Evolutionary conservation across 2,888 invertebrate species (phyloP).

Genomic region (Stegophylla sp.): DNA sequence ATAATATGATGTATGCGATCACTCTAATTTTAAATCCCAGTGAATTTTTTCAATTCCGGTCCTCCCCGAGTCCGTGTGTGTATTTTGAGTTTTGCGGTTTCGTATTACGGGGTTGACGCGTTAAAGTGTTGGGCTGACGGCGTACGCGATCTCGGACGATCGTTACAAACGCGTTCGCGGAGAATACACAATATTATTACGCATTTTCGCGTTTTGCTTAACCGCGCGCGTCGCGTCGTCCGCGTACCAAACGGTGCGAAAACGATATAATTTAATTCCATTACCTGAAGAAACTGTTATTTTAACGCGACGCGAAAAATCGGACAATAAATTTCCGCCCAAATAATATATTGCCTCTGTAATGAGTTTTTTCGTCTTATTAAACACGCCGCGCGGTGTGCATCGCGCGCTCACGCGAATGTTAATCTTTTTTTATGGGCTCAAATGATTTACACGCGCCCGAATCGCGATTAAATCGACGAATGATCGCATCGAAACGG

Average conservation of each 20-base stretch:
- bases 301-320: background rate
- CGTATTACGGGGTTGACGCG: background rate
- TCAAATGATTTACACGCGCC: background rate
- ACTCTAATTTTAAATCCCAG: no score
- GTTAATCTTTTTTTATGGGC: constrained; percentile 5
- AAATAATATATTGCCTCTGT: background rate
- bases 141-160: background rate
- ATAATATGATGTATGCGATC: no score
- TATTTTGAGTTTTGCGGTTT: background rate
- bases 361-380: constrained; percentile 23
- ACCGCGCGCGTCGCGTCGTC: no score
- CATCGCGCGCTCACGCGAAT: background rate
- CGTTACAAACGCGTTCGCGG: background rate
- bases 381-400: background rate
- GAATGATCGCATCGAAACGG: background rate
- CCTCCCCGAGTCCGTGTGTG: background rate
- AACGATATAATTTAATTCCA: background rate
- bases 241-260: background rate
- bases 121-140: constrained; percentile 10
- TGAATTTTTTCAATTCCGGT: no score
- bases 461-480: background rate
- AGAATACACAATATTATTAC: background rate
- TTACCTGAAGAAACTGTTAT: background rate
- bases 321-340: background rate
- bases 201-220: background rate